Base-by-base conservation (phyloP, 1,140 invertebrate species). In the Monochamus saltuarius region DNA sequence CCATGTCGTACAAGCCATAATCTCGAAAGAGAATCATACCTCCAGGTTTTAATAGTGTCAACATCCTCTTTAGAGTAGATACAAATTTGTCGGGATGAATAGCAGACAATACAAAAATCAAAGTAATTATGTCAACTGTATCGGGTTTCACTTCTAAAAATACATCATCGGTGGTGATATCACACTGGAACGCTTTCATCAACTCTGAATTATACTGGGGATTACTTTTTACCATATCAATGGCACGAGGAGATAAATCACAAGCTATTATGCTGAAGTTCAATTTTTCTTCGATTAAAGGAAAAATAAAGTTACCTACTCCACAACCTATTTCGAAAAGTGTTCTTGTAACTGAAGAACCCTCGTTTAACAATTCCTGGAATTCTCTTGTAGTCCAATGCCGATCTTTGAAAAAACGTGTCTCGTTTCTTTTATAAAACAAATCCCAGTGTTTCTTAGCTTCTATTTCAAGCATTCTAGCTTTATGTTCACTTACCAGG, bases 1-100 rank as follows among this genome's bases (percentile, higher is more conserved):
- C 93, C 88, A 99, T 92, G 78, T 99, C 98, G 74, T 97, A 95
- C n/a, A 95, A 77, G 0, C 95, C 97, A 79, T 99, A 99, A 80
- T 99, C 98, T 68, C 98, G 79, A 68, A 99, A 94, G 4, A 99
- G 76, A 3, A 99, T 73, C 36, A 91, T 73, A 11, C 95, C 97
- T 14, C 89, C 92, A 0, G 87, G 89, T 62, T 86, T 87, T 0
- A 98, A 77, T 7, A 90, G 76, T 59, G 81, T 74, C 65, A 78
- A 85, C 2, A 95, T 74, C 77, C 91, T 94, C 45, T 76, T 69
- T 0, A 94, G 74, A 8, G 88, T 89, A 37, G 75, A 75, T 11
- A 62, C 29, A 82, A 95, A 95, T 77, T 95, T 93, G 1, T 82
- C 75, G 1, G 97, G 97, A 75, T 90, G 82, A 56, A 99, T 90